Conservation (phyloP, 2,797 vertebrate species). For the Astyanax mexicanus region DNA sequence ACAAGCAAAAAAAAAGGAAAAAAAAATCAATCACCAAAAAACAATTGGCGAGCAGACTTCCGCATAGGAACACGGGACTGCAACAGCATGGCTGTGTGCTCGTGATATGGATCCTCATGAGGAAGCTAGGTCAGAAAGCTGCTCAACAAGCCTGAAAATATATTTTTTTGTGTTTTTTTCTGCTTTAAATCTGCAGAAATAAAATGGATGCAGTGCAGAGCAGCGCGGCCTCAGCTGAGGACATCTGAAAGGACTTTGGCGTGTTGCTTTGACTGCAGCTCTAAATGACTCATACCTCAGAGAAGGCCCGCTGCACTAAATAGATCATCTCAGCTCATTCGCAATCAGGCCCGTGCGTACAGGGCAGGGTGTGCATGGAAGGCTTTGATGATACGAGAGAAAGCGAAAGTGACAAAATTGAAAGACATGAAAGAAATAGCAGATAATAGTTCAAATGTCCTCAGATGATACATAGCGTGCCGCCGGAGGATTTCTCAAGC, state of each 20-base stretch:
- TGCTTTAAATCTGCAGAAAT: constrained; percentile 57
- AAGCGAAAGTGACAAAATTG: constrained; percentile 61
- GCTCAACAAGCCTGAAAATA: constrained; percentile 50
- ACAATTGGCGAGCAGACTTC: constrained; percentile 36
- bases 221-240: constrained; percentile 38
- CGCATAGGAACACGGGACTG: constrained; percentile 37
- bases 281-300: constrained; percentile 68
- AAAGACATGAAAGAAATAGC: constrained; percentile 57
- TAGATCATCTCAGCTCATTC: constrained; percentile 68
- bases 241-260: constrained; percentile 57
- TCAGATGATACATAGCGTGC: constrained; percentile 34
- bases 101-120: constrained; percentile 72
- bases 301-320: constrained; percentile 71
- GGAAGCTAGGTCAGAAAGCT: constrained; percentile 65
- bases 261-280: constrained; percentile 65
- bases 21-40: no score
- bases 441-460: constrained; percentile 50
- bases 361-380: constrained; percentile 55
- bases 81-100: constrained; percentile 61
- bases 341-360: constrained; percentile 56
- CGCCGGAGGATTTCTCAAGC: constrained; percentile 5
- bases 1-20: no score
- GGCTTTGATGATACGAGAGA: constrained; percentile 69
- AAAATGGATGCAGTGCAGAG: constrained; percentile 51
- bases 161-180: constrained; percentile 44